These are phyloP conservation scores for Drosophila sp. DNA, from an alignment of 1,140 invertebrate genomes.

Conservation along the genomic window DNA sequence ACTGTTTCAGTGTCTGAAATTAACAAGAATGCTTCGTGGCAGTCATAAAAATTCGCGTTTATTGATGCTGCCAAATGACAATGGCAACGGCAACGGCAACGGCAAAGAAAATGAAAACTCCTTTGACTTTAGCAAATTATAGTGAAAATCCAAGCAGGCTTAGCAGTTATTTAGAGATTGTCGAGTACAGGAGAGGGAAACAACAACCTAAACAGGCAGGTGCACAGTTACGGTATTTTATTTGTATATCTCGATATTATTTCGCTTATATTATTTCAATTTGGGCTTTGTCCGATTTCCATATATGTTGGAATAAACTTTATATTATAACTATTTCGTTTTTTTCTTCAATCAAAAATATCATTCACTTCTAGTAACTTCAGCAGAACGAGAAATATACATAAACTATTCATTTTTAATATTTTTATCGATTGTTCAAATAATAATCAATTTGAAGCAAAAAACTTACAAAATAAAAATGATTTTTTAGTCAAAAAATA, in stretches of 20 bases:
- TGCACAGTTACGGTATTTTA: background rate
- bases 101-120: conserved; percentile 48
- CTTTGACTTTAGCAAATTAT: conserved; percentile 27
- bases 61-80: conserved; percentile 74
- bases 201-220: background rate
- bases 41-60: conserved; percentile 77
- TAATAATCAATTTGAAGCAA: too few relatives aligned
- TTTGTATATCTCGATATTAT: background rate
- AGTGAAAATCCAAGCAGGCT: conserved; percentile 53
- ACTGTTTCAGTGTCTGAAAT: conserved; percentile 68
- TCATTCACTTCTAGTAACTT: too few relatives aligned
- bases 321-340: too few relatives aligned
- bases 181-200: conserved; percentile 35
- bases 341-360: too few relatives aligned
- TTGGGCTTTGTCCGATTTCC: too few relatives aligned
- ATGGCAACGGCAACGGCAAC: background rate
- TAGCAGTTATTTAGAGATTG: conserved; percentile 47
- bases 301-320: too few relatives aligned
- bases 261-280: background rate
- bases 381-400: too few relatives aligned
- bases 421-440: too few relatives aligned
- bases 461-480: too few relatives aligned
- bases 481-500: too few relatives aligned
- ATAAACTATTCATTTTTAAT: too few relatives aligned
- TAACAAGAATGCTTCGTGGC: conserved; percentile 52